Percentiles rank a stretch among this genome's conserved stretches.
Conservation (phyloP, 2,113 vertebrate species). For the Cettia cetti region DNA sequence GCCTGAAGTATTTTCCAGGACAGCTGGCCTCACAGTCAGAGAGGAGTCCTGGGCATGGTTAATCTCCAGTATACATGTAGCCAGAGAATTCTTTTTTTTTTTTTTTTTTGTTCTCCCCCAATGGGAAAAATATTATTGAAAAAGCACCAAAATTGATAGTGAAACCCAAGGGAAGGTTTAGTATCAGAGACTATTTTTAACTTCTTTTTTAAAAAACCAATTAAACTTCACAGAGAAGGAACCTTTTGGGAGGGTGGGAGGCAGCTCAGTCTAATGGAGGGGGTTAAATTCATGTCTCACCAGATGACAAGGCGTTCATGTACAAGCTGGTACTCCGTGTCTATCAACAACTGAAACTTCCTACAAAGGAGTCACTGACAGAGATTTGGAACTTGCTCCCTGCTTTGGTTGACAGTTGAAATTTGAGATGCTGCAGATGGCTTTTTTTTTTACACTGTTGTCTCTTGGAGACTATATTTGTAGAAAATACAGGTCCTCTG, state of each 20-base stretch:
- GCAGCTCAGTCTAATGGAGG: not conserved
- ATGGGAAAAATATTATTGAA: not conserved
- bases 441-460: not conserved
- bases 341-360: slow-evolving; percentile 40
- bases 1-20: slow-evolving; percentile 54
- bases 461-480: not conserved
- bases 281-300: slow-evolving; percentile 1
- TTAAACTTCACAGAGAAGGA: not conserved
- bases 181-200: not conserved
- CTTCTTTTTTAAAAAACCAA: not conserved
- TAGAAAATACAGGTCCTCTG: not conserved
- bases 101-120: not conserved
- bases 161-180: not conserved
- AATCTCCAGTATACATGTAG: not conserved
- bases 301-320: not conserved
- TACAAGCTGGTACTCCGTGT: slow-evolving; percentile 23
- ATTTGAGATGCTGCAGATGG: slow-evolving; percentile 40
- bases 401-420: slow-evolving; percentile 29
- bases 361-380: slow-evolving; percentile 40
- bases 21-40: slow-evolving; percentile 45
- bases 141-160: not conserved
- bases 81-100: not conserved
- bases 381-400: slow-evolving; percentile 44
- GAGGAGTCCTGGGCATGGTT: slow-evolving; percentile 11
- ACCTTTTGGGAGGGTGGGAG: not conserved